Base-by-base conservation (phyloP, 2,797 vertebrate species). In the Kryptolebias ocellatus region DNA sequence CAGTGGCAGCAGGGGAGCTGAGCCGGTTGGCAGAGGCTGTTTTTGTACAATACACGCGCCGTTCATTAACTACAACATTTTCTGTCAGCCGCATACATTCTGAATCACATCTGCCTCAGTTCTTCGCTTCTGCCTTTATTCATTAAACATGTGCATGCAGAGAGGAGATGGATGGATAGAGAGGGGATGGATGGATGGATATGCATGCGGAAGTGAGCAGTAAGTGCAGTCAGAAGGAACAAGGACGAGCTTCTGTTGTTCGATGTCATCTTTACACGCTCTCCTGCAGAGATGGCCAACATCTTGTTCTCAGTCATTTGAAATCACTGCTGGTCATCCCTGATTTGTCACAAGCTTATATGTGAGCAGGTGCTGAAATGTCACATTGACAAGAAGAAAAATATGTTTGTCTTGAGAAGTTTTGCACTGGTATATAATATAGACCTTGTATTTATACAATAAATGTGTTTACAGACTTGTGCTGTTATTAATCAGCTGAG, bases 131-230 rank as follows among this genome's bases (percentile, higher is more conserved):
- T 58, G 53, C 58, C 62, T 52, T 77, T 53, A 46, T 52, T 45
- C 49, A 18, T 47, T 72, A 47, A 77, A 34, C 78, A 73, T 78
- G 44, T 78, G 74, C 76, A 84, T 79, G 61, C 66, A 67, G 44
- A 45, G 74, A 77, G 60, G 57, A 67, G 49, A 44, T 63, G 58
- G 58, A 76, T 60, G 60, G 51, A 47, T 52, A 27, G 20, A 24
- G 20, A 24, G 20, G 10, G 37, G 37, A 39, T 39, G 72, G 53
- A 45, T 64, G 59, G 59, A 76, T 61, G 60, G 49, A 49, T 50
- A 27, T 60, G 60, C 64, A 56, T 71, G 70, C 60, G 47, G 24
- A 57, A 70, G 60, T 52, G 28, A 47, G 53, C 53, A 51, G 49
- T 24, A 59, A 63, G 60, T 29, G 62, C 29, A 28, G 42, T 64